These are phyloP conservation scores for Coregonus sp. DNA, from an alignment of 2,797 vertebrate genomes.

Conservation along the genomic window DNA sequence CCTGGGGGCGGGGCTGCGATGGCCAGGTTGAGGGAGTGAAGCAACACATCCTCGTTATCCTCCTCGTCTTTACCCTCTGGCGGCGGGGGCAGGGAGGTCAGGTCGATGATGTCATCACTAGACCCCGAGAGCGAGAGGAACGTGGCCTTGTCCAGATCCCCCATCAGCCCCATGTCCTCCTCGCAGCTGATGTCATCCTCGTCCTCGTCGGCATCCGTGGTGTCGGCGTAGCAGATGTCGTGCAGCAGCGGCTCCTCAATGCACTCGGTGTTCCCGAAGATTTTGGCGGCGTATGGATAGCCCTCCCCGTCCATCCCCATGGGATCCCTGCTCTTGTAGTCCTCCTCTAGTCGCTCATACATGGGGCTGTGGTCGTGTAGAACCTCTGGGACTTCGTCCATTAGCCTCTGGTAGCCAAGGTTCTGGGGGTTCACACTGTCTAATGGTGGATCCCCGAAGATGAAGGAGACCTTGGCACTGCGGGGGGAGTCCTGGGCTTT, in stretches of 20 bases:
- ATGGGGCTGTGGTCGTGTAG: constrained; percentile 86
- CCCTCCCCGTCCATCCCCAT: constrained; percentile 81
- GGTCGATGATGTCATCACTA: constrained; percentile 97
- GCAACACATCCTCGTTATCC: constrained; percentile 85
- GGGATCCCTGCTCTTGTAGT: constrained; percentile 88
- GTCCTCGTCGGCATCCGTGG: constrained; percentile 94
- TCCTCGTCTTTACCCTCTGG: constrained; percentile 92
- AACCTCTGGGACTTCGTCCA: constrained; percentile 90
- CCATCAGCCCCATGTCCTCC: constrained; percentile 87
- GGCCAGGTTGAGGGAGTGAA: constrained; percentile 95
- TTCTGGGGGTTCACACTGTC: constrained; percentile 88
- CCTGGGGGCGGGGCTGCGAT: constrained; percentile 97
- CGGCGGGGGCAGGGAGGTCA: constrained; percentile 94
- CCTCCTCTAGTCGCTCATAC: constrained; percentile 86
- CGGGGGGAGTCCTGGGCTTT: constrained; percentile 88
- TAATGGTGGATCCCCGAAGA: constrained; percentile 92
- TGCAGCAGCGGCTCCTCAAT: constrained; percentile 95
- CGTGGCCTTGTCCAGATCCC: constrained; percentile 86
- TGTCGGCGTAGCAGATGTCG: constrained; percentile 97
- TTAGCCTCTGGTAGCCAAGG: constrained; percentile 92
- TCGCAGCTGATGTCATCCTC: constrained; percentile 98
- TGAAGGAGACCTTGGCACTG: constrained; percentile 97
- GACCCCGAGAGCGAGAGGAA: constrained; percentile 93
- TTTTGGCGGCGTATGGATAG: constrained; percentile 88
- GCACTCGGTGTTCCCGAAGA: constrained; percentile 86